These are phyloP conservation scores for Ephydatia muelleri DNA, from an alignment of 37 sponge, comb jelly and placozoan species.

Conservation along the genomic window DNA sequence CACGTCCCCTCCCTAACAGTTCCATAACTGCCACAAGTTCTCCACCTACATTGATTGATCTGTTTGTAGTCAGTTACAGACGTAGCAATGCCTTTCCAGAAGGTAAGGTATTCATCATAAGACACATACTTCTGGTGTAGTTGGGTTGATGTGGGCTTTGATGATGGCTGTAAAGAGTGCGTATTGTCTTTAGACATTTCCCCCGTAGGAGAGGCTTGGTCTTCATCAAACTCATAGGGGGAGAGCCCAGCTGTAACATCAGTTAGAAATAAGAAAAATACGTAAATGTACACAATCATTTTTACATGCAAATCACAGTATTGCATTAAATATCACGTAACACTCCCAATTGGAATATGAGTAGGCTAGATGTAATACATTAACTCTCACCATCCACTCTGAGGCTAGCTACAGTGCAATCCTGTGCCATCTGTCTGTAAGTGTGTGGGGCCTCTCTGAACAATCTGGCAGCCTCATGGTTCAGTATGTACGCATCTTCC, in stretches of 20 bases:
- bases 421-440: conserved; percentile 86
- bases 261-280: not conserved
- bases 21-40: no score
- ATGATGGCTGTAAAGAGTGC: not conserved
- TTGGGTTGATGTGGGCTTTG: not conserved
- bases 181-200: not conserved
- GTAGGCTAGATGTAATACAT: no score
- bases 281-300: not conserved
- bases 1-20: not conserved
- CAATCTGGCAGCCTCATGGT: conserved; percentile 62
- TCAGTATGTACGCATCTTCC: conserved; percentile 46
- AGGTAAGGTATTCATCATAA: conserved; percentile 76
- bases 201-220: not conserved
- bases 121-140: conserved; percentile 31
- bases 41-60: conserved; percentile 19
- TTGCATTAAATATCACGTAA: no score
- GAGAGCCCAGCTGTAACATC: conserved; percentile 64
- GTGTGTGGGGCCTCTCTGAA: conserved; percentile 62
- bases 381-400: conserved; percentile 76
- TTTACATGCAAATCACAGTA: conserved; percentile 1
- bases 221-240: conserved; percentile 41
- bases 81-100: conserved; percentile 88
- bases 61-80: conserved; percentile 28
- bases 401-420: conserved; percentile 85
- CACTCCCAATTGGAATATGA: not conserved